These are phyloP conservation scores for Steromphala cineraria DNA, from an alignment of 2,888 invertebrate species.

Conservation along the genomic window DNA sequence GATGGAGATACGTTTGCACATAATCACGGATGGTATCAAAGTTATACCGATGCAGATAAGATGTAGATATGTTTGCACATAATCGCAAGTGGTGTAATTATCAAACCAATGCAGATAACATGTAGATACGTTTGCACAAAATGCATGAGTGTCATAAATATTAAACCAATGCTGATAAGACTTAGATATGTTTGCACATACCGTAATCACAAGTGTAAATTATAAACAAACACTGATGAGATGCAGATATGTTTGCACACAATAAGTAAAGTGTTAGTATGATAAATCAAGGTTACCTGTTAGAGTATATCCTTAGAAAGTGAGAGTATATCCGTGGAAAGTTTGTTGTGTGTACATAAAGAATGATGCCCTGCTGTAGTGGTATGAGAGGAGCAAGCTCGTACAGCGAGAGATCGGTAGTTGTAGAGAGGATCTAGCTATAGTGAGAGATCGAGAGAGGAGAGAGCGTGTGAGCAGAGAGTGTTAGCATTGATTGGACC, in stretches of 20 bases:
- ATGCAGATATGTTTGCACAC: background rate
- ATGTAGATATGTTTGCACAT: background rate
- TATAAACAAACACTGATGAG: background rate
- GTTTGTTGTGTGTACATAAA: background rate
- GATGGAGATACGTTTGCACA: background rate
- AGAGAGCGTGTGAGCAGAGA: background rate
- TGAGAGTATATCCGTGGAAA: background rate
- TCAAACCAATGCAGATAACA: background rate
- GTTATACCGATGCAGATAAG: background rate
- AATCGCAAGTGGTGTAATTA: no score
- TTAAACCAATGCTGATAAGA: background rate
- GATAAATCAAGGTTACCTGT: background rate
- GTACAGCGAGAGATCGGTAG: no score
- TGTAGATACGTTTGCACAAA: background rate
- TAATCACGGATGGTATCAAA: no score
- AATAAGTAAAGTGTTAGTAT: background rate
- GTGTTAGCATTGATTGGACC: conserved; percentile 1
- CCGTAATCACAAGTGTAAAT: no score
- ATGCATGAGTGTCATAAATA: no score
- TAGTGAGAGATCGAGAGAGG: background rate
- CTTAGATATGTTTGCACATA: background rate
- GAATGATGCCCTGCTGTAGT: background rate
- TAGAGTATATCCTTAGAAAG: background rate
- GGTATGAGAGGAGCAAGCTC: no score
- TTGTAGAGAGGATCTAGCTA: background rate